These are phyloP conservation scores for Leptinotarsa undecemlineata DNA, from an alignment of 1,140 invertebrate genomes.

Conservation along the genomic window DNA sequence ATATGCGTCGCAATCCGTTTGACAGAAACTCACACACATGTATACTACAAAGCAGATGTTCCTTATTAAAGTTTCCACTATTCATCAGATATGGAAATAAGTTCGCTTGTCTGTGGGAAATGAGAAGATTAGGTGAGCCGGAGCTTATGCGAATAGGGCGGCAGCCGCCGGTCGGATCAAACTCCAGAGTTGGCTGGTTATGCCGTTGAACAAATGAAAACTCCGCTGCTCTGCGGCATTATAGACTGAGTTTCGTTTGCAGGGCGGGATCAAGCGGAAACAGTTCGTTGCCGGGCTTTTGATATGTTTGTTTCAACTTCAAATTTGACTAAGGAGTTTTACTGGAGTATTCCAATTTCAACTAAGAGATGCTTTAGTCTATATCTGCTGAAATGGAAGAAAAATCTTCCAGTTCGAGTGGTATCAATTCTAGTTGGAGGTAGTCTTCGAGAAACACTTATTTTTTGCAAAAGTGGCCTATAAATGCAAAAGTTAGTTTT, in stretches of 20 bases:
- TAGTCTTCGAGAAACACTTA: no score
- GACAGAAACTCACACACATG: slow-evolving; percentile 14
- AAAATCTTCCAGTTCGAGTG: no score
- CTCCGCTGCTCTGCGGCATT: neutral
- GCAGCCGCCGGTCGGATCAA: slow-evolving; percentile 8
- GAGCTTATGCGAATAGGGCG: neutral
- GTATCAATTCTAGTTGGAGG: no score
- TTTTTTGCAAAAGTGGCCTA: no score
- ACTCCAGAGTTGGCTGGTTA: neutral
- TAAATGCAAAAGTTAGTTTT: no score
- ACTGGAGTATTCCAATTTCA: no score
- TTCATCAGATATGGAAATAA: slow-evolving; percentile 39
- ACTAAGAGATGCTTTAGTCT: no score
- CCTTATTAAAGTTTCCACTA: slow-evolving; percentile 35
- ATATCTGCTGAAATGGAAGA: no score
- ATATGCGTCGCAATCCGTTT: slow-evolving; percentile 18
- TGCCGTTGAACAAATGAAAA: slow-evolving; percentile 15
- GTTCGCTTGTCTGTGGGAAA: slow-evolving; percentile 33
- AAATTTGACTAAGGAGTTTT: neutral
- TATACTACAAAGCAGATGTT: slow-evolving; percentile 23
- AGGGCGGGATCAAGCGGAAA: neutral
- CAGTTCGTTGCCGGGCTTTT: neutral
- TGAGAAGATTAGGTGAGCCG: slow-evolving; percentile 33
- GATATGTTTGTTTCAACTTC: neutral
- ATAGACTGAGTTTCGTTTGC: neutral